A percentile compares a stretch with the other conserved stretches of the same genome.
These are phyloP conservation scores for Lydus trimaculatus DNA, from an alignment of 2,888 invertebrate genomes.

Conservation along the genomic window DNA sequence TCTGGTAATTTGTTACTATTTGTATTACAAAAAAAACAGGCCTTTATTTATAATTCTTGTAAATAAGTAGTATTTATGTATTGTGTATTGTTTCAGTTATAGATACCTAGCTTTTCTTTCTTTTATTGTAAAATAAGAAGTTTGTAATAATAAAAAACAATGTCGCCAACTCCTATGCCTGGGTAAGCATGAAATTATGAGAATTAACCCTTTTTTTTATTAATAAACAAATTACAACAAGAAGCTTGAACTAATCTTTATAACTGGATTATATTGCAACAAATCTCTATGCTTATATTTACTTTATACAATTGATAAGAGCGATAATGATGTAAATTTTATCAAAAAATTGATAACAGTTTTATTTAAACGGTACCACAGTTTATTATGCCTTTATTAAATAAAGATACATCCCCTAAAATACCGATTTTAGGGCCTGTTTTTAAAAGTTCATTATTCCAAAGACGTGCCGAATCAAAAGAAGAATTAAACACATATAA, in stretches of 20 bases:
- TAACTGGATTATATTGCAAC: neutral
- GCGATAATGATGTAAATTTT: slow-evolving; percentile 8
- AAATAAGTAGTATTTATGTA: neutral
- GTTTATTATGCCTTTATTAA: slow-evolving; percentile 27
- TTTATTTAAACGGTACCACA: neutral
- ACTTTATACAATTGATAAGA: neutral
- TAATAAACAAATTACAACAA: neutral
- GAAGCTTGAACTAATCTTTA: neutral
- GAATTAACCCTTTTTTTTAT: neutral
- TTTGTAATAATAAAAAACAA: slow-evolving; percentile 31
- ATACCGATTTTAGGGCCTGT: slow-evolving; percentile 49
- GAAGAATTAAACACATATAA: slow-evolving; percentile 39
- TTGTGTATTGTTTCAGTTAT: slow-evolving; percentile 15
- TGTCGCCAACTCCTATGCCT: slow-evolving; percentile 61
- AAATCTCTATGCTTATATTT: neutral
- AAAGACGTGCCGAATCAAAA: slow-evolving; percentile 49
- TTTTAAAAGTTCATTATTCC: slow-evolving; percentile 47
- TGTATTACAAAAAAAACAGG: neutral
- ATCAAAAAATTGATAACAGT: neutral
- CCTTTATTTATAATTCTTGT: neutral
- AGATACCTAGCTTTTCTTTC: slow-evolving; percentile 25
- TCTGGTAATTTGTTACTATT: neutral
- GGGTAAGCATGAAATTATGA: slow-evolving; percentile 54
- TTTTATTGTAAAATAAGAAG: slow-evolving; percentile 40
- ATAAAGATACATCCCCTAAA: slow-evolving; percentile 51